These are phyloP conservation scores for Chloroclysta siterata DNA, from an alignment of 2,888 invertebrate genomes.

Conservation along the genomic window DNA sequence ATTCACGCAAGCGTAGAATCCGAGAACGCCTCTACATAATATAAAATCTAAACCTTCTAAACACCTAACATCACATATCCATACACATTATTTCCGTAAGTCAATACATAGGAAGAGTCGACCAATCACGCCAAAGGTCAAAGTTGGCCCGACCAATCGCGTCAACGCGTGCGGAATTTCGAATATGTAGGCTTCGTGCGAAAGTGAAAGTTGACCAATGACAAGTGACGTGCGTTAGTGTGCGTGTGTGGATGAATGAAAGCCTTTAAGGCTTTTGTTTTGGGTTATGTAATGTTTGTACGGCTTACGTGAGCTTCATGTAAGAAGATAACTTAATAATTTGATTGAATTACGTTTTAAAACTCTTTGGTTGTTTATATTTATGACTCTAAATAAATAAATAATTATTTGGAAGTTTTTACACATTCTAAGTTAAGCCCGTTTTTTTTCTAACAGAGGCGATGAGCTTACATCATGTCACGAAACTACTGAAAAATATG, in stretches of 20 bases:
- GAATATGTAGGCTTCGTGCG: slow-evolving; percentile 79
- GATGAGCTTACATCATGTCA: no score
- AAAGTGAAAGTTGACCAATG: slow-evolving; percentile 81
- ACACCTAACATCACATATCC: slow-evolving; percentile 41
- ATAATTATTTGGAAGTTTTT: no score
- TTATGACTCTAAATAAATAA: no score
- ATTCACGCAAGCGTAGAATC: slow-evolving; percentile 26
- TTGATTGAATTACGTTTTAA: slow-evolving; percentile 9
- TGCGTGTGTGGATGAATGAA: slow-evolving; percentile 55
- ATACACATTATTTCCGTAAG: slow-evolving; percentile 44
- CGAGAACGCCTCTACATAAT: slow-evolving; percentile 40
- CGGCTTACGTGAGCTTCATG: slow-evolving; percentile 15
- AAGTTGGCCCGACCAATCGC: slow-evolving; percentile 67
- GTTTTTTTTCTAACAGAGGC: no score
- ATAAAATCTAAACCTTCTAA: slow-evolving; percentile 41
- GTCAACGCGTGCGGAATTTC: slow-evolving; percentile 62
- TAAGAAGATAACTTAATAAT: slow-evolving; percentile 3
- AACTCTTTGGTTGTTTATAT: neutral
- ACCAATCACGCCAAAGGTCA: slow-evolving; percentile 78
- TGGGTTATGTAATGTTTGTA: slow-evolving; percentile 35
- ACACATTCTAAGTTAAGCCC: no score
- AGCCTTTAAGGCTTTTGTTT: slow-evolving; percentile 40
- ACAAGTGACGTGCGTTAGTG: slow-evolving; percentile 59
- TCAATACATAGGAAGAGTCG: slow-evolving; percentile 41
- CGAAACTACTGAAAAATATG: no score